These are phyloP conservation scores for Drosophila pectinifera DNA, from an alignment of 1,140 invertebrate species.

Conservation along the genomic window DNA sequence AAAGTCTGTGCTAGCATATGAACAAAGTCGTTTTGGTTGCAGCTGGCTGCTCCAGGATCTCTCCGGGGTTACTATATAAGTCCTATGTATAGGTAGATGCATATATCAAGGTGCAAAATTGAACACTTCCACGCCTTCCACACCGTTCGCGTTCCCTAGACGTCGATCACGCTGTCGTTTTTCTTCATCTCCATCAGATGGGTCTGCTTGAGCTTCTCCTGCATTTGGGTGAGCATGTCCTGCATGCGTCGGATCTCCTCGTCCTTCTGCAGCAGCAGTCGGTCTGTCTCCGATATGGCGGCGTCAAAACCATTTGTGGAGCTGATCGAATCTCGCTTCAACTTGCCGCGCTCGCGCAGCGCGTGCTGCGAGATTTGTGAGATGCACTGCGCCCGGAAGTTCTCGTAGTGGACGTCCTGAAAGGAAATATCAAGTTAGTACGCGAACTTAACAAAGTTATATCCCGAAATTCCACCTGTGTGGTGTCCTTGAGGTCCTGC, in stretches of 20 bases:
- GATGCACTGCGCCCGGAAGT: conserved; percentile 96
- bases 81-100: conserved; percentile 35
- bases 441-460: no score
- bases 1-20: conserved; percentile 49
- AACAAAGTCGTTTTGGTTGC: conserved; percentile 67
- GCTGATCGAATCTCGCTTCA: conserved; percentile 94
- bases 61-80: conserved; percentile 28
- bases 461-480: conserved; percentile 86
- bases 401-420: conserved; percentile 98
- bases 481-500: conserved; percentile 98
- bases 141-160: conserved; percentile 85
- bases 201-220: conserved; percentile 95
- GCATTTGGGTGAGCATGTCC: conserved; percentile 98
- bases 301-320: conserved; percentile 89
- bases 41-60: conserved; percentile 39
- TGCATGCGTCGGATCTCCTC: conserved; percentile 98
- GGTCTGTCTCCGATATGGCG: conserved; percentile 93
- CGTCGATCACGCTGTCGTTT: conserved; percentile 93
- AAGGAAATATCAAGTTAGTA: neutral
- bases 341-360: conserved; percentile 91
- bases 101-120: conserved; percentile 62
- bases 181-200: conserved; percentile 88
- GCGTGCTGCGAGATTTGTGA: conserved; percentile 95
- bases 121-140: conserved; percentile 35
- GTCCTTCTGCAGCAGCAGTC: conserved; percentile 95